Base-by-base conservation (phyloP, 2,113 vertebrate species). In the Scortum barcoo region DNA sequence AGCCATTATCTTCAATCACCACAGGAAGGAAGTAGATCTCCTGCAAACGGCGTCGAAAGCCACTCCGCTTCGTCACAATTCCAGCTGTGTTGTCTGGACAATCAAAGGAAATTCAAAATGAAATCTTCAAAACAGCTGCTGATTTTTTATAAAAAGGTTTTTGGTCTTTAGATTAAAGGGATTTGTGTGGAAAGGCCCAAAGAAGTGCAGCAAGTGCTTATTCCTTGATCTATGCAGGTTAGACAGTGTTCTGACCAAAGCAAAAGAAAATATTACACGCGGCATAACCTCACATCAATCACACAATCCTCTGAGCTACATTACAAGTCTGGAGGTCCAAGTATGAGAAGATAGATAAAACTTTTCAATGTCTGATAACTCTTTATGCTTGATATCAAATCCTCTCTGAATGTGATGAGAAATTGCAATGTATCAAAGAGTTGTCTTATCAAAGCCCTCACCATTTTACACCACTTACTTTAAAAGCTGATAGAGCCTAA, bases 61-160 rank as follows among this genome's bases (percentile, higher is more conserved):
- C 96, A 9, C 95, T 93, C 78, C 96, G 96, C 78, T 94, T 93
- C 7, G 98, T 94, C 93, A 98, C 95, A 58, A 99, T 96, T 16
- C 98, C 98, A 69, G 98, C 98, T 62, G 97, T 98, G 93, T 99
- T 99, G 92, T 99, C 98, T 99, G 80, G 10, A 71, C 28, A 10
- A 53, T 5, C 19, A 1, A 51, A 50, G n/a, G n/a, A 20, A 46
- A 42, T n/a, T 22, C 54, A 40, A 24, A 51, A 24, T 33, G 9
- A 42, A 17, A 71, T 40, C 19, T 28, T 57, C 19, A 11, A 36
- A 63, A 26, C 22, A 44, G 44, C 12, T 0, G 2, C 8, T 26
- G 2, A 26, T n/a, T 53, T 40, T 17, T 62, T 76, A 67, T 0
- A 2, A 57, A 57, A 74, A 7, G 2, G 17, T 14, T 1, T 48